Base-by-base conservation (phyloP, 2,113 vertebrate species). In the Phoenicopterus ruber region DNA sequence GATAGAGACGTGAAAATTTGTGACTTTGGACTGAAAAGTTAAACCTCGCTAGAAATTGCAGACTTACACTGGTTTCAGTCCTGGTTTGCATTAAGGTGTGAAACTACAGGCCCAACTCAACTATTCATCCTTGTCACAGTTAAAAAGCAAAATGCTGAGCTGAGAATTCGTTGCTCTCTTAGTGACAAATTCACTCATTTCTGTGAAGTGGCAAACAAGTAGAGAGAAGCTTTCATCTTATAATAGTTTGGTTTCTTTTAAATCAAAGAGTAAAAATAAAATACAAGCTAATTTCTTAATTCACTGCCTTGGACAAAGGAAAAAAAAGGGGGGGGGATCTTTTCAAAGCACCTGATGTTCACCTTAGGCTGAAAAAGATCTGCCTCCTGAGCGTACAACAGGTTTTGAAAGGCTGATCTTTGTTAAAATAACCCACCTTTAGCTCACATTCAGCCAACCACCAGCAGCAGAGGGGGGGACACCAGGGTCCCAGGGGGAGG, bases 401-500 rank as follows among this genome's bases (percentile, higher is more conserved):
- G 3, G 10, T n/a, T 78, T 55, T 22, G n/a, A 54, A 66, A 76
- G 62, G 24, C 14, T 50, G 44, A 50, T 32, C 15, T 70, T 63
- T 24, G 18, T 47, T 34, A 29, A 74, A 79, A 59, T 15, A 49
- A 28, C 18, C 13, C 11, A 2, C 10, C 34, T 65, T 52, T 18
- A 85, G 10, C 7, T 85, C 38, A 6, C 22, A 10, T n/a, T 36
- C 12, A 65, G 82, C 12, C 62, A 72, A 7, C 3, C 7, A 15
- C 6, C 15, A 17, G 36, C 2, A 61, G 31, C n/a, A n/a, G n/a
- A n/a, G n/a, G n/a, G n/a, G n/a, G n/a, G n/a, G n/a, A n/a, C n/a
- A 4, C 3, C 28, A 67, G 26, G 17, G 17, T 57, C 3, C 1
- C 7, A 32, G 17, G 8, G 6, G 2, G 19, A 15, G 10, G 6